Evolutionary conservation across 2,888 invertebrate genomes (phyloP).

Genomic region (Drosophila atripex): DNA sequence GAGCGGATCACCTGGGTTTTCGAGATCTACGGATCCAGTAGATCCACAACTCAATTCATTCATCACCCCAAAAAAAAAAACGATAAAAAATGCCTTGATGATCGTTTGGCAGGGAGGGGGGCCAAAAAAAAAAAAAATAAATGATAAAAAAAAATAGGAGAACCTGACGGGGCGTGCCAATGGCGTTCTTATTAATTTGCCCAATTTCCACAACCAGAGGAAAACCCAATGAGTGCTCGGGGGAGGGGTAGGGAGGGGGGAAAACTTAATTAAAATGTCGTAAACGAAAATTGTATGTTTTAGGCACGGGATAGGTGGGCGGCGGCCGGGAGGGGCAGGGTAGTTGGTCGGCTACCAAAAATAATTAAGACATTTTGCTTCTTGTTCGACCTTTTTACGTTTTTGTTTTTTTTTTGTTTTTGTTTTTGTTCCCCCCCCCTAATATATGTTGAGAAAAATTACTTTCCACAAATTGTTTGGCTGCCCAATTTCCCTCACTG

Average conservation of each 20-base stretch:
- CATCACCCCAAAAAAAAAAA: conserved; percentile 62
- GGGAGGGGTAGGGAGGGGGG: conserved; percentile 7
- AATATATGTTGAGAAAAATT: conserved; percentile 61
- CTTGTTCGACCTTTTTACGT: conserved; percentile 35
- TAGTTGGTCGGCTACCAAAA: conserved; percentile 59
- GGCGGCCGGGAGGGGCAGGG: conserved; percentile 30
- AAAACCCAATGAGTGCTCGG: neutral
- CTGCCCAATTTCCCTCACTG: conserved; percentile 62
- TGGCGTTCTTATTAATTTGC: conserved; percentile 75
- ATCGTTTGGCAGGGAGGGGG: conserved; percentile 41
- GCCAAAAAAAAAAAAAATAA: neutral
- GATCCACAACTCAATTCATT: conserved; percentile 67
- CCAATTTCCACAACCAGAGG: conserved; percentile 63
- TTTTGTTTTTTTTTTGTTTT: neutral
- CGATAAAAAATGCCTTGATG: conserved; percentile 35
- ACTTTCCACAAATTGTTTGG: conserved; percentile 73
- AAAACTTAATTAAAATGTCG: conserved; percentile 79
- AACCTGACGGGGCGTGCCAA: conserved; percentile 72
- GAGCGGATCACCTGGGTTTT: conserved; percentile 34
- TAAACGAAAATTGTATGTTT: conserved; percentile 77
- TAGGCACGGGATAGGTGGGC: conserved; percentile 39
- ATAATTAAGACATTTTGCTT: conserved; percentile 78
- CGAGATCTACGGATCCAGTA: conserved; percentile 9
- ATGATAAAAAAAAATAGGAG: conserved; percentile 3
- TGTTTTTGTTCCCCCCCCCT: neutral